These are phyloP conservation scores for Nomia melanderi DNA, from an alignment of 1,140 invertebrate species.

Conservation along the genomic window DNA sequence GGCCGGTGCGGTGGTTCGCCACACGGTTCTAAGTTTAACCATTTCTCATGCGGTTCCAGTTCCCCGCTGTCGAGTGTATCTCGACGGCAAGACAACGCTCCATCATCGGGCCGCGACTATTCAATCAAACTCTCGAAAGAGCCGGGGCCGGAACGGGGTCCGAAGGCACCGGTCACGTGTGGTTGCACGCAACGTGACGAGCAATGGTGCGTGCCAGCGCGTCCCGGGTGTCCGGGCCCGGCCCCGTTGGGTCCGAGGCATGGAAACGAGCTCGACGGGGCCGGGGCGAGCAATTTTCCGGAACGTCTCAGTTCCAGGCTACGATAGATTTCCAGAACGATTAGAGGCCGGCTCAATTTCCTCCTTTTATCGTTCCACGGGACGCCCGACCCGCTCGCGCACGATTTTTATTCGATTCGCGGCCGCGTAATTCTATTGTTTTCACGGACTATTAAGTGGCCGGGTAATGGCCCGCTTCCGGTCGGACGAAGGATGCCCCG, in stretches of 20 bases:
- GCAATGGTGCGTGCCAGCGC: constrained; percentile 50
- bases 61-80: not conserved
- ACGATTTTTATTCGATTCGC: constrained; percentile 78
- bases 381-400: not conserved
- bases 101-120: constrained; percentile 1
- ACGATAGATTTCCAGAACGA: constrained; percentile 69
- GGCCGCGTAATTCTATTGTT: constrained; percentile 80
- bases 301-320: constrained; percentile 58
- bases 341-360: constrained; percentile 70
- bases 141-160: not conserved
- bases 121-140: constrained; percentile 20
- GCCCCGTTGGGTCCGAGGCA: not conserved
- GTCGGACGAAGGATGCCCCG: constrained; percentile 66
- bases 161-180: constrained; percentile 31
- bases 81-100: not conserved
- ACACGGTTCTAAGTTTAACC: too few relatives aligned
- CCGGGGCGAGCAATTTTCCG: constrained; percentile 56
- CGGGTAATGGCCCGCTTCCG: constrained; percentile 78
- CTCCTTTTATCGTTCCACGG: constrained; percentile 46
- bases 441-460: constrained; percentile 81
- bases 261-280: constrained; percentile 13
- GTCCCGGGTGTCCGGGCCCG: not conserved
- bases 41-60: constrained; percentile 6
- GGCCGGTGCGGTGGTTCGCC: too few relatives aligned
- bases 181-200: constrained; percentile 27